Percentiles rank a stretch among this genome's conserved stretches.
phyloP scores from a whole-genome alignment of 64 coral and sea anemone genomes.

The Porites australiensis region DNA sequence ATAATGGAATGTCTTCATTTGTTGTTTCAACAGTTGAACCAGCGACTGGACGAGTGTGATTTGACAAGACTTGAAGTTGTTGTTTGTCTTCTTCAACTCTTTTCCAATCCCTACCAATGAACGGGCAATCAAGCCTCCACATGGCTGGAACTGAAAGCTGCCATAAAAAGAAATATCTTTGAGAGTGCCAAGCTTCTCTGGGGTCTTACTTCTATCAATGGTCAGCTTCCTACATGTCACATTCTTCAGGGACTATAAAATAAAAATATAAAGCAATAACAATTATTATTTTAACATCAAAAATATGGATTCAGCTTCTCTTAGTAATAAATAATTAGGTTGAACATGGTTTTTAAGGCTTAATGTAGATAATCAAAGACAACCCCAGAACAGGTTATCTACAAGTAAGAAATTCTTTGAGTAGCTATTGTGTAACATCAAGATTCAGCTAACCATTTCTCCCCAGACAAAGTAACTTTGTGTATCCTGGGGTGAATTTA shows the following conservation, averaged over 20 bases:
- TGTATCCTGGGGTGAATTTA: no score
- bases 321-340: no score
- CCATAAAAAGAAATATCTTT: constrained; percentile 52
- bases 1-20: background rate
- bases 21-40: background rate
- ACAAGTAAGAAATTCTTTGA: no score
- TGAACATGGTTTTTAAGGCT: background rate
- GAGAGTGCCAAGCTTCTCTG: constrained; percentile 30
- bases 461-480: no score
- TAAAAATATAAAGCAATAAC: background rate
- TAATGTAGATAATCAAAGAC: background rate
- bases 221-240: constrained; percentile 32
- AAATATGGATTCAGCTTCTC: no score
- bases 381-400: no score
- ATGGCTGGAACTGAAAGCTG: background rate
- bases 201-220: constrained; percentile 23
- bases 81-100: background rate
- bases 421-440: no score
- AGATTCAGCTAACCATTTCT: no score
- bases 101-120: constrained; percentile 20
- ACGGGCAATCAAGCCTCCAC: constrained; percentile 16
- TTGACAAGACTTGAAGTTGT: background rate
- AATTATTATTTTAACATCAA: no score
- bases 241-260: constrained; percentile 26
- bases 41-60: background rate